These are phyloP conservation scores for Dasysyrphus albostriatus DNA, from an alignment of 2,888 invertebrate genomes.

Conservation along the genomic window DNA sequence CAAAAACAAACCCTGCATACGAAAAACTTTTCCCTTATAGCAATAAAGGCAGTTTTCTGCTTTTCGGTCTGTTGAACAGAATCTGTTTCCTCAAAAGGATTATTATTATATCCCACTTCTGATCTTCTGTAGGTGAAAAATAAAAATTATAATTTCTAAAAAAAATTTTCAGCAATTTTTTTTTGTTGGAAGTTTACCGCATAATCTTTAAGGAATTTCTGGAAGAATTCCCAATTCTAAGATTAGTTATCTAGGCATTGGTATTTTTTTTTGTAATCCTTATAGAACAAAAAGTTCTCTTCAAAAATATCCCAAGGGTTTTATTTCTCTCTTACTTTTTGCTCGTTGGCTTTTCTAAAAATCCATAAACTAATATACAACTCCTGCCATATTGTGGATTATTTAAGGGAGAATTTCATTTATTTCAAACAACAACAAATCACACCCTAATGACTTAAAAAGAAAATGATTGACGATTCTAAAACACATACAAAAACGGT, in stretches of 20 bases:
- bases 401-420: neutral
- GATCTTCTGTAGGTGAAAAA: slow-evolving; percentile 9
- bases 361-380: neutral
- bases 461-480: slow-evolving; percentile 65
- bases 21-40: slow-evolving; percentile 2
- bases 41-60: neutral
- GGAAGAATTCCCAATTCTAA: slow-evolving; percentile 1
- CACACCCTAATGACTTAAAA: slow-evolving; percentile 67
- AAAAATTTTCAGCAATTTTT: too few species aligned
- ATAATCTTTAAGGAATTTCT: slow-evolving; percentile 51
- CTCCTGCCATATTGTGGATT: neutral
- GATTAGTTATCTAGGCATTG: neutral
- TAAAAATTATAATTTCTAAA: neutral
- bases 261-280: neutral
- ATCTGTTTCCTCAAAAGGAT: neutral
- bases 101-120: slow-evolving; percentile 1
- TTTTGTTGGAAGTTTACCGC: slow-evolving; percentile 40
- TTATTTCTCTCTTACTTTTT: neutral
- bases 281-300: neutral
- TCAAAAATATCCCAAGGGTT: neutral
- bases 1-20: neutral
- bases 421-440: slow-evolving; percentile 45
- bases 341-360: neutral
- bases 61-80: neutral
- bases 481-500: slow-evolving; percentile 13